Evolutionary conservation across 2,113 vertebrate species (phyloP).

Genomic region (Notarius quadriscutis): DNA sequence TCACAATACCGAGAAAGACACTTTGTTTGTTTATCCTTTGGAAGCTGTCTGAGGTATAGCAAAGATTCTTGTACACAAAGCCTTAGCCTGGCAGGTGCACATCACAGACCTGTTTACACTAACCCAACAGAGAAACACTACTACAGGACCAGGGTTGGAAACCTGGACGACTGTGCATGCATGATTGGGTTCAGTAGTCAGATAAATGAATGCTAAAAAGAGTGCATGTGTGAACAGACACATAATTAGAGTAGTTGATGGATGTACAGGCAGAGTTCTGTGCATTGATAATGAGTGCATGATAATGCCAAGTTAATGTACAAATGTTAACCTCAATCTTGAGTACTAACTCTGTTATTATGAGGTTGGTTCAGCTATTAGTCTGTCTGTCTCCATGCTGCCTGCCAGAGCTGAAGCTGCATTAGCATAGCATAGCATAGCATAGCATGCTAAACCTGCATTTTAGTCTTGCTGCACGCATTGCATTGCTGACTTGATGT

Average conservation of each 20-base stretch:
- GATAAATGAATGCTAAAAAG: not conserved
- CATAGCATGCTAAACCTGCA: conserved; percentile 24
- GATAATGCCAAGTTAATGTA: not conserved
- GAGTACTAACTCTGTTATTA: no score
- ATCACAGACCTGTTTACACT: not conserved
- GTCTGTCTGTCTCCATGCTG: conserved; percentile 10
- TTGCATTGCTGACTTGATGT: conserved; percentile 14
- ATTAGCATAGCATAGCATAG: conserved; percentile 27
- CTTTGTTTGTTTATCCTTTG: no score
- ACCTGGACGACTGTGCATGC: not conserved
- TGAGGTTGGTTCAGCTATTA: no score
- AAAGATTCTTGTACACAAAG: not conserved
- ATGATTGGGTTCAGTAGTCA: not conserved
- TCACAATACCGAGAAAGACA: not conserved
- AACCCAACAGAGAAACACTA: not conserved
- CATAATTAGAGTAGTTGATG: not conserved
- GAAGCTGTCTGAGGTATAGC: not conserved
- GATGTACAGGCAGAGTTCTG: not conserved
- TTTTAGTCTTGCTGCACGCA: conserved; percentile 16
- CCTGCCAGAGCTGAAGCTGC: conserved; percentile 2
- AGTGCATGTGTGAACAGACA: not conserved
- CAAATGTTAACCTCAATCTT: no score
- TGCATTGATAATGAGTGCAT: not conserved
- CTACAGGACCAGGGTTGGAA: not conserved
- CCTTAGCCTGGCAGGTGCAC: not conserved